Evolutionary conservation across 2,888 invertebrate species (phyloP), one percentile per base, ranked within the genome.

Genomic region (Dichetophora obliterata): DNA sequence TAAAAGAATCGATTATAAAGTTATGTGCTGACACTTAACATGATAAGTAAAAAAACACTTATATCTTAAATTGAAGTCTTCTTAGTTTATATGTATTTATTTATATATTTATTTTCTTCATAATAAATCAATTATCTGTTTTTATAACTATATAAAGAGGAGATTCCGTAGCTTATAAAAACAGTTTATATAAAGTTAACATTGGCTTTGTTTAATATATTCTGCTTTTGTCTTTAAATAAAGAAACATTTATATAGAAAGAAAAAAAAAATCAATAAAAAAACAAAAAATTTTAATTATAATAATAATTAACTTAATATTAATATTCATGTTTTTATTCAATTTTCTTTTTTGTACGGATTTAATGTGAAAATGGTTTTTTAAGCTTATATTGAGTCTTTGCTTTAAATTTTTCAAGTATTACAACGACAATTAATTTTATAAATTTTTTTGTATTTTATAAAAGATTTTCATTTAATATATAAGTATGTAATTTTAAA

Each of bases 81-180:
- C 16, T 27, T 61, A 37, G 54, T 61, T 73, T 43, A 57, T 31
- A 31, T 3, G 31, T 31, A 31, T 76, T 65, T 75, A 63, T 76
- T 74, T 79, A 68, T 79, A 78, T 68, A 71, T 76, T 24, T 72
- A 71, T 75, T 19, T 61, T 75, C 24, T 73, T 73, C 27, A 61
- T 9, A 19, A 48, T 61, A 73, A 61, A 73, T 73, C 27, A 61
- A 59, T 73, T 50, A 27, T 43, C 6, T 61, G n/a, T 59, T 16
- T 61, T 48, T 48, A 24, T 72, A 59, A 37, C 16, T 61, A 27
- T 72, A 48, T 61, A 73, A 54, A 61, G 48, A 61, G 48, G 71
- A 71, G 61, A 57, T 75, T 59, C 34, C 37, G 37, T 61, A 68
- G 63, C 69, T 48, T 75, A 61, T 16, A 61, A 68, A 57, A 66